Conservation (phyloP, 2,888 invertebrate species). For the Isoperla grammatica region DNA sequence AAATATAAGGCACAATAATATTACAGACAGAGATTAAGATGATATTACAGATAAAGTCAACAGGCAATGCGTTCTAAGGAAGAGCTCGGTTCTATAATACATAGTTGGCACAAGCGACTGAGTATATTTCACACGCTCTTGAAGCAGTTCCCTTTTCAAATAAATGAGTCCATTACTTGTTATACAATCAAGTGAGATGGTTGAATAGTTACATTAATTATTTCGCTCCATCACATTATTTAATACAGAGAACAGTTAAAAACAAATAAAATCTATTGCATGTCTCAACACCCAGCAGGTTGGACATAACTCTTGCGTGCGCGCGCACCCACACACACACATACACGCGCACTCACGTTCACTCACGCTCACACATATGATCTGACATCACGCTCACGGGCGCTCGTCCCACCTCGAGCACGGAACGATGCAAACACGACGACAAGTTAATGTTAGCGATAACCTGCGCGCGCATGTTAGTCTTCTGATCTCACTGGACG, state of each 20-base stretch:
- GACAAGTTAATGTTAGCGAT: background rate
- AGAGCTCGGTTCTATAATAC: background rate
- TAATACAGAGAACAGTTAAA: background rate
- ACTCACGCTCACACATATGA: background rate
- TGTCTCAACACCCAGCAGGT: background rate
- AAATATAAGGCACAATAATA: slow-evolving; percentile 22
- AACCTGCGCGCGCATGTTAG: background rate
- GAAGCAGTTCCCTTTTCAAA: background rate
- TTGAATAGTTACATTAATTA: background rate
- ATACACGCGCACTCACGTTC: background rate
- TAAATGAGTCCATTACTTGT: background rate
- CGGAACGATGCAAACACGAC: background rate
- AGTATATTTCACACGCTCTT: background rate
- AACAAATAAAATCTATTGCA: background rate
- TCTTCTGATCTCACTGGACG: slow-evolving; percentile 12
- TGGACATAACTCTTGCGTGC: background rate
- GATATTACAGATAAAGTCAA: background rate
- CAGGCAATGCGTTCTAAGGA: background rate
- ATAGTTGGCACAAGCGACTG: slow-evolving; percentile 1
- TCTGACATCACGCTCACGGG: background rate
- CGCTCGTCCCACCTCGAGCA: no score
- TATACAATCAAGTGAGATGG: background rate
- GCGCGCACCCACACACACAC: background rate
- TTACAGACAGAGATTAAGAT: background rate
- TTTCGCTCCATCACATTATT: background rate